Percentiles rank a stretch among this genome's conserved stretches.
phyloP scores from a whole-genome alignment of 2,797 vertebrate species.

The Macropus fuliginosus region DNA sequence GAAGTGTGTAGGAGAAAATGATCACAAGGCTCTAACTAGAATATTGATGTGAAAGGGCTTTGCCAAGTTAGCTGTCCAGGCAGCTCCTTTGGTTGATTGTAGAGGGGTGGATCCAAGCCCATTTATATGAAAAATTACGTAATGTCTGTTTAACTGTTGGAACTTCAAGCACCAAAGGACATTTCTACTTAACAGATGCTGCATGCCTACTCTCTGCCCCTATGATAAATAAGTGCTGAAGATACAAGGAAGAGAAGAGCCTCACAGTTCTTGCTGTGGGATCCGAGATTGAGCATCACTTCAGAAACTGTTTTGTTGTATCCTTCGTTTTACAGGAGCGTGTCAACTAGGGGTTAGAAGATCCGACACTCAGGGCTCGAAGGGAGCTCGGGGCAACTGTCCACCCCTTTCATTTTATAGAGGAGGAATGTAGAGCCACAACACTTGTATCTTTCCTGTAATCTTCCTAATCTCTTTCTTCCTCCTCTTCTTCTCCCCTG shows the following conservation, averaged over 20 bases:
- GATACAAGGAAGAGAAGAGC: not conserved
- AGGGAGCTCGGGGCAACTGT: too few relatives aligned
- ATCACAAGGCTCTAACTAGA: not conserved
- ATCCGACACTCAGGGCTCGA: too few relatives aligned
- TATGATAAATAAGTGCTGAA: not conserved
- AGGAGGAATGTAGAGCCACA: too few relatives aligned
- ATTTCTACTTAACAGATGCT: not conserved
- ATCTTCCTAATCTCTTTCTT: too few relatives aligned
- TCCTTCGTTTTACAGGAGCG: not conserved
- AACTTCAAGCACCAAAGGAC: conserved; percentile 30
- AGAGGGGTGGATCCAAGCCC: not conserved
- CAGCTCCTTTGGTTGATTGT: too few relatives aligned
- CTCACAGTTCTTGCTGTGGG: not conserved
- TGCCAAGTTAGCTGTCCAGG: not conserved
- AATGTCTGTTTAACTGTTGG: conserved; percentile 45
- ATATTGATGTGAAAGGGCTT: not conserved
- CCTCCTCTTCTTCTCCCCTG: too few relatives aligned
- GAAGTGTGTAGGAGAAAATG: not conserved
- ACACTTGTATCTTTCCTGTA: too few relatives aligned
- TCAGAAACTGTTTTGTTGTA: not conserved
- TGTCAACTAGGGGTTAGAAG: not conserved
- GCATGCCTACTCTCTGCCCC: not conserved
- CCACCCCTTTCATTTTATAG: too few relatives aligned
- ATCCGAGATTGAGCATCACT: not conserved
- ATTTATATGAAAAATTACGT: conserved; percentile 22